A percentile compares a stretch with the other conserved stretches of the same genome.
Evolutionary conservation across 1,140 invertebrate genomes (phyloP).

Genomic region (Pteromalus puparum): DNA sequence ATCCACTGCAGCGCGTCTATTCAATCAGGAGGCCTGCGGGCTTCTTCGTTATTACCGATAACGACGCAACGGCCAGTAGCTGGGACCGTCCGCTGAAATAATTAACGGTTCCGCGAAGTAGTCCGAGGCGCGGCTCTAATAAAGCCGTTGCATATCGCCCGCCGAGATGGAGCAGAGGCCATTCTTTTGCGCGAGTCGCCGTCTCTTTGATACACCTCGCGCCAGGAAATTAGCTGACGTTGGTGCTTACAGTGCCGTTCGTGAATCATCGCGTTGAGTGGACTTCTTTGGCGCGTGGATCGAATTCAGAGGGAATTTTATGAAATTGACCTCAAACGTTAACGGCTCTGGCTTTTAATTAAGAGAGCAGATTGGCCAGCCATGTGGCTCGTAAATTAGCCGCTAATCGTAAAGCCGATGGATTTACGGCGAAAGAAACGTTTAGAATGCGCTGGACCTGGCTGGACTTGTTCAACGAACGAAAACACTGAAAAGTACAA

Average conservation of each 20-base stretch:
- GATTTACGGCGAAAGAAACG: neutral
- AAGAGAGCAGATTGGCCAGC: neutral
- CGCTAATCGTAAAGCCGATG: neutral
- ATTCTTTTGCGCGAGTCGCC: neutral
- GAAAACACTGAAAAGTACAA: too few relatives aligned
- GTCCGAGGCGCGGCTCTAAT: constrained; percentile 8
- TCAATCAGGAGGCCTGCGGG: constrained; percentile 16
- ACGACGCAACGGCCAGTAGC: neutral
- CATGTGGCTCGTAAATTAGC: neutral
- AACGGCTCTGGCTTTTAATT: neutral
- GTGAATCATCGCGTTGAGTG: too few relatives aligned
- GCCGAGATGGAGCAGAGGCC: neutral
- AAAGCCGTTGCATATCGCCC: constrained; percentile 1
- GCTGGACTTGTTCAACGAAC: too few relatives aligned
- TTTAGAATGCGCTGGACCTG: too few relatives aligned
- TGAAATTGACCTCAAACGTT: neutral
- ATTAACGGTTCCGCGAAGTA: constrained; percentile 32
- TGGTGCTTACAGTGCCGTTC: too few relatives aligned
- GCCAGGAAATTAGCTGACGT: neutral
- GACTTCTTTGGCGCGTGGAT: too few relatives aligned
- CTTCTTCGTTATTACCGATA: constrained; percentile 20
- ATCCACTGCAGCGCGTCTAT: neutral
- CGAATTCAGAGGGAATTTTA: neutral
- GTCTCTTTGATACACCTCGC: neutral
- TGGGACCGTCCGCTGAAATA: constrained; percentile 14